phyloP scores from a whole-genome alignment of 2,113 vertebrate genomes.

The Pungitius pungitius region DNA sequence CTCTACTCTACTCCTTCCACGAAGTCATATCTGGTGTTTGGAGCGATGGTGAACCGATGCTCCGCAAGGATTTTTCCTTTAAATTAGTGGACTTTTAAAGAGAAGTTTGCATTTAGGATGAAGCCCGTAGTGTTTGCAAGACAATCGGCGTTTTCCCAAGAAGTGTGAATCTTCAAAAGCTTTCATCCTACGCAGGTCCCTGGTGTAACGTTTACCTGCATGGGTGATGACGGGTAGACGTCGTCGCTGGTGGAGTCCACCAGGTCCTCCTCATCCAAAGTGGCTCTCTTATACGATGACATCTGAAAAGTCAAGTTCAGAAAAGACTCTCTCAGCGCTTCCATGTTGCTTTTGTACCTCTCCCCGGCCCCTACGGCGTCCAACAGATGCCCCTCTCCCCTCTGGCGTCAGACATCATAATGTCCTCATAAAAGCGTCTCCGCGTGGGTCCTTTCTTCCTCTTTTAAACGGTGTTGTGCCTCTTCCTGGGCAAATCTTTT shows the following conservation, averaged over 20 bases:
- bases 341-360: constrained; percentile 64
- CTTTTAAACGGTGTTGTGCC: not conserved
- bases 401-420: constrained; percentile 23
- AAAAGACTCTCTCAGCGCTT: constrained; percentile 83
- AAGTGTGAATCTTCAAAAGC: not conserved
- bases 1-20: not conserved
- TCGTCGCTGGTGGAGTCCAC: constrained; percentile 88
- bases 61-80: not conserved
- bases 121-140: not conserved
- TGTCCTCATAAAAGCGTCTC: constrained; percentile 41
- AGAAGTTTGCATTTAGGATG: not conserved
- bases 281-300: constrained; percentile 94
- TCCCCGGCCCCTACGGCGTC: constrained; percentile 39
- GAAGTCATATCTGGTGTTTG: not conserved
- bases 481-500: constrained; percentile 40
- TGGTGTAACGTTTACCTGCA: constrained; percentile 83
- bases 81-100: not conserved
- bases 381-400: constrained; percentile 24
- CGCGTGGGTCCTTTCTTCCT: constrained; percentile 20
- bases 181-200: not conserved
- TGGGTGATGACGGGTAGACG: constrained; percentile 84
- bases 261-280: constrained; percentile 92
- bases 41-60: not conserved
- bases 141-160: not conserved
- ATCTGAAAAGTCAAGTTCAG: constrained; percentile 89